Base-by-base conservation (phyloP, 2,113 vertebrate species). In the Malurus elegans region DNA sequence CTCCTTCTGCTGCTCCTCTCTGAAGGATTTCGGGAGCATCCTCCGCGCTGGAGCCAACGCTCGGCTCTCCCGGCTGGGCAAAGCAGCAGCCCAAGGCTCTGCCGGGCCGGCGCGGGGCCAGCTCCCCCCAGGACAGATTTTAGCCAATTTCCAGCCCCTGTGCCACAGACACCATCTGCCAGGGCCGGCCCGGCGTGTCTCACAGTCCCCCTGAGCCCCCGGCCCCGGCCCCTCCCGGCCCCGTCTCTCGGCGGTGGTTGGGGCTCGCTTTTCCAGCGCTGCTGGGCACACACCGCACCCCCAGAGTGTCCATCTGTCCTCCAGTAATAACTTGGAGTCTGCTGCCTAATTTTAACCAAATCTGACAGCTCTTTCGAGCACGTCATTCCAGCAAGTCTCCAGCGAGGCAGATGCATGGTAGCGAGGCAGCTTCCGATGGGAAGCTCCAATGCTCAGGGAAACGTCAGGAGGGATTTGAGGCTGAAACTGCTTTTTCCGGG, bases 121-220 rank as follows among this genome's bases (percentile, higher is more conserved):
- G 51, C 44, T 81, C 9, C 31, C 34, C 32, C 40, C 76, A 58
- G 48, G 34, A 42, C 80, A 40, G 38, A 8, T 85, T 91, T 69
- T 10, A 94, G 65, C 78, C 87, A 78, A 24, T 93, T 90, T 73
- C 86, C 79, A 86, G 28, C 71, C 48, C 92, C 54, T 38, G 45
- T 18, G 19, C 79, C 91, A 58, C 85, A 93, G 94, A 90, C 93
- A 42, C 94, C 93, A 89, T 95, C 86, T 86, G 86, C 83, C 90
- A 64, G 72, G 48, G 65, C 78, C 80, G 28, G 20, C 45, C 38
- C 5, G 7, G 48, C 16, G 0, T 11, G 79, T 80, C 92, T 91
- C 73, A 18, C 90, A 3, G 72, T n/a, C 79, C 40, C 62, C 8
- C 57, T 26, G 76, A 12, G 64, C 44, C 85, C 71, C 47, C 60